These are phyloP conservation scores for Puntigrus tetrazona DNA, from an alignment of 2,113 vertebrate species.

Conservation along the genomic window DNA sequence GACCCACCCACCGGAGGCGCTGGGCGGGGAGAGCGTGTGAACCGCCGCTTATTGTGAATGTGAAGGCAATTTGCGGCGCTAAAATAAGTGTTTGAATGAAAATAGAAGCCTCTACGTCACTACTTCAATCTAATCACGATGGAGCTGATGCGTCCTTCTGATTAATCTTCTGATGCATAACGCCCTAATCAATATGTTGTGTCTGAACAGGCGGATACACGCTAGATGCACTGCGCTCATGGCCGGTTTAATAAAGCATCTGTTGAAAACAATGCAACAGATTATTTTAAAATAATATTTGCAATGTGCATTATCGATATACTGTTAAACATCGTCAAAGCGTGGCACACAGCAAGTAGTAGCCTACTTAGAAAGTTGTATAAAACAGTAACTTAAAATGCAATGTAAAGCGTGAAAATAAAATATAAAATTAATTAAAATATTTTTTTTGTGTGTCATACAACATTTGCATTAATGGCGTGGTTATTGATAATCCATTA, in stretches of 20 bases:
- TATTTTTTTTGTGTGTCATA: background rate
- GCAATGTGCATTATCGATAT: background rate
- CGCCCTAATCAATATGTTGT: slow-evolving; percentile 8
- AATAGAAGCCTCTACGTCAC: slow-evolving; percentile 19
- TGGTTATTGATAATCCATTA: no score
- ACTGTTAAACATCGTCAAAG: background rate
- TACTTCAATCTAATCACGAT: background rate
- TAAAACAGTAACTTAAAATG: background rate
- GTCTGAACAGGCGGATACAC: background rate
- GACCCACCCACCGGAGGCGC: slow-evolving; percentile 10
- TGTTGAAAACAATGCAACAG: background rate
- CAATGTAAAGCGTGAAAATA: background rate
- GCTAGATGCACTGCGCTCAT: background rate
- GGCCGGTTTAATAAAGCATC: background rate
- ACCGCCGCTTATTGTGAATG: slow-evolving; percentile 22
- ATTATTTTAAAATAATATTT: background rate
- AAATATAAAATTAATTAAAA: background rate
- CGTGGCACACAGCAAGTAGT: background rate
- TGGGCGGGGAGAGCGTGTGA: slow-evolving; percentile 39
- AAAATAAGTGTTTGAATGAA: slow-evolving; percentile 32
- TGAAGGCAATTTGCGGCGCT: background rate
- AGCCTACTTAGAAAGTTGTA: background rate
- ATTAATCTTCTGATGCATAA: slow-evolving; percentile 5
- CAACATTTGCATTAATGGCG: background rate
- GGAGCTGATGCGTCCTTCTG: background rate